These are phyloP conservation scores for Anolis carolinensis DNA, from an alignment of 2,113 vertebrate genomes.

Conservation along the genomic window DNA sequence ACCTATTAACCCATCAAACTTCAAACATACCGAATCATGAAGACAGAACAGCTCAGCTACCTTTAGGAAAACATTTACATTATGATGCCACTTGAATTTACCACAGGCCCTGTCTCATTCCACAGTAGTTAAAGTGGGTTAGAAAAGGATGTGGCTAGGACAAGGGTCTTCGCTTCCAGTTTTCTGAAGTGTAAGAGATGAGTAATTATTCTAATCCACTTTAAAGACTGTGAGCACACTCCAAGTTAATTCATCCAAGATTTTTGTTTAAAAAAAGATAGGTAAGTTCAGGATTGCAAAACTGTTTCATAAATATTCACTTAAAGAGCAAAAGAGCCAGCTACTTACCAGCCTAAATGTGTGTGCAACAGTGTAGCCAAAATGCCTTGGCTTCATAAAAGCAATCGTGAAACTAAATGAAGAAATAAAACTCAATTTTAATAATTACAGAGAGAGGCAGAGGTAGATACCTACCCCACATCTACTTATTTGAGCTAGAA, in stretches of 20 bases:
- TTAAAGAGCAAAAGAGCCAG: not conserved
- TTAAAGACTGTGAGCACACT: not conserved
- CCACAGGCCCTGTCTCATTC: not conserved
- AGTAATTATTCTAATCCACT: not conserved
- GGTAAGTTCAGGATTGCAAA: not conserved
- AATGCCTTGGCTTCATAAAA: not conserved
- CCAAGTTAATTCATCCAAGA: not conserved
- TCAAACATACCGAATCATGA: not conserved
- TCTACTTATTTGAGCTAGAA: not conserved
- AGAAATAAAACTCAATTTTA: not conserved
- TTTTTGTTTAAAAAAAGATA: not conserved
- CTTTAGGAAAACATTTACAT: not conserved
- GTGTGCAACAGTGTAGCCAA: not conserved
- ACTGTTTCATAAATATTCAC: not conserved
- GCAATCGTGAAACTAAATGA: not conserved
- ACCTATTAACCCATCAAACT: not conserved
- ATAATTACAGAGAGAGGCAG: not conserved
- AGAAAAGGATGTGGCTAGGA: not conserved
- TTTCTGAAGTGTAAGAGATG: not conserved
- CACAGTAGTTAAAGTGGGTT: not conserved
- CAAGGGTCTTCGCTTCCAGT: not conserved
- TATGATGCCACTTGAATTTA: not conserved
- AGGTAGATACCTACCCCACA: not conserved
- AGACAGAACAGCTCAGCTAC: not conserved
- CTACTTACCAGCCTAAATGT: not conserved